Evolutionary conservation across 2,113 vertebrate species (phyloP).

Genomic region (Lagenorhynchus albirostris): DNA sequence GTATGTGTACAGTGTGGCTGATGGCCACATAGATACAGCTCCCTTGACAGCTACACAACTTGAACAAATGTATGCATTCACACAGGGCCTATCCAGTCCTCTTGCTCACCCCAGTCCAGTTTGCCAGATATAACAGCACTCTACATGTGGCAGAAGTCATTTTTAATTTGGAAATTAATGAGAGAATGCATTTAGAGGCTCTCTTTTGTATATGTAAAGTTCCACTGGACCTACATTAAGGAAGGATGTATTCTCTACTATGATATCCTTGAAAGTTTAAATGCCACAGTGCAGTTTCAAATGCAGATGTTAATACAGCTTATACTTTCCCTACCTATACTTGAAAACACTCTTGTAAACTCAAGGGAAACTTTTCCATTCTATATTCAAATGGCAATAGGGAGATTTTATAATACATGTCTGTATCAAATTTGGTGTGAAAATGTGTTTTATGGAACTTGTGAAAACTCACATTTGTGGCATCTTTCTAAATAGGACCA

Average conservation of each 20-base stretch:
- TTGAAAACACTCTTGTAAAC: constrained; percentile 39
- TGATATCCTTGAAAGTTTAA: not conserved
- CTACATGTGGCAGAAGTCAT: not conserved
- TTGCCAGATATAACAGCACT: not conserved
- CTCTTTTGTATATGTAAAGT: not conserved
- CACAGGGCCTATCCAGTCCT: not conserved
- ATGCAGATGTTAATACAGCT: not conserved
- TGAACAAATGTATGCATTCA: not conserved
- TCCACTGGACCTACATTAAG: not conserved
- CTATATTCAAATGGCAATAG: constrained; percentile 61
- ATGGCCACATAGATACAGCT: not conserved
- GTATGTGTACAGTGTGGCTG: accelerated
- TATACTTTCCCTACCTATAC: not conserved
- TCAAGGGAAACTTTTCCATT: constrained; percentile 56
- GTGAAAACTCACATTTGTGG: constrained; percentile 62
- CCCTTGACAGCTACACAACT: not conserved
- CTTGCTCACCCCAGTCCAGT: not conserved
- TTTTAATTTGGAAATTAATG: constrained; percentile 26
- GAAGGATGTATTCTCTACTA: not conserved
- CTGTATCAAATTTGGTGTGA: constrained; percentile 74
- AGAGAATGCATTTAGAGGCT: not conserved
- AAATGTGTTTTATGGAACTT: constrained; percentile 71
- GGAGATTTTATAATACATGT: constrained; percentile 54
- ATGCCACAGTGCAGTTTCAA: not conserved
- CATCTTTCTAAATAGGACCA: constrained; percentile 69